Evolutionary conservation across 2,113 vertebrate genomes (phyloP).

Genomic region (Steatornis caripensis): DNA sequence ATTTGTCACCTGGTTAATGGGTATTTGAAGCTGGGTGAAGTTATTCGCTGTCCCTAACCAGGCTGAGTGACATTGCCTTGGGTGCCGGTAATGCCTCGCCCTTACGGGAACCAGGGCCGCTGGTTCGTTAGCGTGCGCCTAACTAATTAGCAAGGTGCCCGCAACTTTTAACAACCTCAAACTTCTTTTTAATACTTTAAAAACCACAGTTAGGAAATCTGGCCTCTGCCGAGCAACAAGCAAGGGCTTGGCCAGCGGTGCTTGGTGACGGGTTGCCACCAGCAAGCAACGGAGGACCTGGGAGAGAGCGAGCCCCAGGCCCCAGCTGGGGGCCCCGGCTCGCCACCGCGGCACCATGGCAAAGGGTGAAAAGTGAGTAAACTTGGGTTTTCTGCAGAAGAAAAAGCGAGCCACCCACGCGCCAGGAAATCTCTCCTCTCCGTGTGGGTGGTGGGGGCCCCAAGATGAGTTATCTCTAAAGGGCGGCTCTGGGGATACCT

Average conservation of each 20-base stretch:
- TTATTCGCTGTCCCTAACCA: neutral
- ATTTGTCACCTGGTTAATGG: neutral
- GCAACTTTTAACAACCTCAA: neutral
- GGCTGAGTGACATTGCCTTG: rapidly evolving
- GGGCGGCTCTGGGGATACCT: slow-evolving; percentile 80
- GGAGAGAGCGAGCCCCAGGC: neutral
- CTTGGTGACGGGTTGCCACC: neutral
- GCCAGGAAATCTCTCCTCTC: slow-evolving; percentile 75
- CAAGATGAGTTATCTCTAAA: slow-evolving; percentile 75
- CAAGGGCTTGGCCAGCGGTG: rapidly evolving
- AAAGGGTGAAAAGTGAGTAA: neutral
- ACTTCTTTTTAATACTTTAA: neutral
- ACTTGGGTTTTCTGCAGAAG: slow-evolving; percentile 57
- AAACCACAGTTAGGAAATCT: neutral
- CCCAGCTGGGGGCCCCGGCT: rapidly evolving
- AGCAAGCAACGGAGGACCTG: neutral
- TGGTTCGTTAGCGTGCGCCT: rapidly evolving
- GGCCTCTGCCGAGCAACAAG: too few relatives aligned
- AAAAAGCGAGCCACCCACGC: slow-evolving; percentile 71
- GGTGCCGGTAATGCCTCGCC: neutral
- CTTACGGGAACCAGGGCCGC: rapidly evolving
- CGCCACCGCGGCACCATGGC: rapidly evolving
- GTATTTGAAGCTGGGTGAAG: neutral
- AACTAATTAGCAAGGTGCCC: neutral
- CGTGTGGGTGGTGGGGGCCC: slow-evolving; percentile 72